These are phyloP conservation scores for Tetrapedia diversipes DNA, from an alignment of 2,888 invertebrate genomes.

Conservation along the genomic window DNA sequence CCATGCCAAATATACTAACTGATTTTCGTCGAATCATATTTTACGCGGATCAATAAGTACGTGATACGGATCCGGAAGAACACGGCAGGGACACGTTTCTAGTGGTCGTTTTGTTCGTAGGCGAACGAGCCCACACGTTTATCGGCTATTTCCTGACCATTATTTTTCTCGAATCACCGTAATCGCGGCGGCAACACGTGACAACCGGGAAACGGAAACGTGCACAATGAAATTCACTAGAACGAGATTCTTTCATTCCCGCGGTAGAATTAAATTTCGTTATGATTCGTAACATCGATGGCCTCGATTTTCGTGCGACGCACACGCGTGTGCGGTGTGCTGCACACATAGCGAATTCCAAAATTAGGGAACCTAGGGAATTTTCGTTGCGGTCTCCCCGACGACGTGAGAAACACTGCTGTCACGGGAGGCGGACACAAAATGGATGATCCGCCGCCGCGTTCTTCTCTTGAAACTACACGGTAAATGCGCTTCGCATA, in stretches of 20 bases:
- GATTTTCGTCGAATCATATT: slow-evolving; percentile 30
- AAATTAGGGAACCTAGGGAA: slow-evolving; percentile 1
- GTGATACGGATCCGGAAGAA: slow-evolving; percentile 41
- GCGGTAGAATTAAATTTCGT: slow-evolving; percentile 7
- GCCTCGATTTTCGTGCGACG: slow-evolving; percentile 11
- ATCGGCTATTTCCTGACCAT: slow-evolving; percentile 37
- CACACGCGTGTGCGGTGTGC: not conserved
- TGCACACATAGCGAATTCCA: slow-evolving; percentile 24
- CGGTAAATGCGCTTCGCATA: slow-evolving; percentile 18
- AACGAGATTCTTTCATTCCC: not conserved
- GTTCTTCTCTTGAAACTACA: slow-evolving; percentile 16
- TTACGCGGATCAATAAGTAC: slow-evolving; percentile 49
- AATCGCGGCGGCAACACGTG: slow-evolving; percentile 36
- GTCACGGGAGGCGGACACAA: not conserved
- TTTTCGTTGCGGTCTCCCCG: slow-evolving; percentile 1
- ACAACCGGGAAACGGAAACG: slow-evolving; percentile 1
- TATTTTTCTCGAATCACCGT: slow-evolving; percentile 36
- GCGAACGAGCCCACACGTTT: slow-evolving; percentile 36
- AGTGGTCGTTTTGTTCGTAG: slow-evolving; percentile 45
- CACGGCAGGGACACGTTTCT: slow-evolving; percentile 42
- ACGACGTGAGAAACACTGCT: not conserved
- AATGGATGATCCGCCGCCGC: slow-evolving; percentile 23
- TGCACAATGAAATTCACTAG: slow-evolving; percentile 25
- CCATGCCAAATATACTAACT: slow-evolving; percentile 20
- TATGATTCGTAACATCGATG: slow-evolving; percentile 21